Conservation (phyloP, 53 echinoderm and acorn worm species). For the Echinarachnius parma region DNA sequence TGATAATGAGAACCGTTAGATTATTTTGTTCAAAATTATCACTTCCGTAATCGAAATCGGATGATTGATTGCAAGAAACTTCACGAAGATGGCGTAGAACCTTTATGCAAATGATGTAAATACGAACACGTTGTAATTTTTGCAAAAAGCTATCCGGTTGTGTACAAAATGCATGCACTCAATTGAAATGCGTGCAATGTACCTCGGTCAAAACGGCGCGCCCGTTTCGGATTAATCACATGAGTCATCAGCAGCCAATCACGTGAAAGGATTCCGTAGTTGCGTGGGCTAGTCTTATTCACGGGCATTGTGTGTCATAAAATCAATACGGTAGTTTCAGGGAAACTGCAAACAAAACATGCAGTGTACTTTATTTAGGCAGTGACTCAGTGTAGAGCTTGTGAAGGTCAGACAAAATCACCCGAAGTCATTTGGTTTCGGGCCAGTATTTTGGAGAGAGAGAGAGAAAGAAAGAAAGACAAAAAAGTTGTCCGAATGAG, state of each 20-base stretch:
- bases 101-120: conserved; percentile 20
- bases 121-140: conserved; percentile 5
- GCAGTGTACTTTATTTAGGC: no score
- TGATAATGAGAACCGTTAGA: conserved; percentile 31
- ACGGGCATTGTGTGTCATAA: no score
- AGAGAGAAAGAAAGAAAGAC: no score
- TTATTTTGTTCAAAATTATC: conserved; percentile 4
- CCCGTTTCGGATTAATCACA: conserved; percentile 30
- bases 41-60: no score
- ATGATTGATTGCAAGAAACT: not conserved
- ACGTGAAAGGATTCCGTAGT: not conserved
- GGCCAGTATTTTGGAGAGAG: no score
- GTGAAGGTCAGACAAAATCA: no score
- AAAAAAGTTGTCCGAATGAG: no score
- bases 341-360: no score
- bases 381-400: no score
- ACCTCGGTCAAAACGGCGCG: conserved; percentile 34
- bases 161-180: not conserved
- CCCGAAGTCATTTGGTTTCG: no score
- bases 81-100: conserved; percentile 4
- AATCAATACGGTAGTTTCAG: no score
- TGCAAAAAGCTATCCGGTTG: not conserved
- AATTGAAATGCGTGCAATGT: not conserved
- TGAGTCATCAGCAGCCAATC: conserved; percentile 27
- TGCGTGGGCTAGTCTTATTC: no score